Evolutionary conservation across 2,888 invertebrate species (phyloP).

Genomic region (Tinea trinotella): DNA sequence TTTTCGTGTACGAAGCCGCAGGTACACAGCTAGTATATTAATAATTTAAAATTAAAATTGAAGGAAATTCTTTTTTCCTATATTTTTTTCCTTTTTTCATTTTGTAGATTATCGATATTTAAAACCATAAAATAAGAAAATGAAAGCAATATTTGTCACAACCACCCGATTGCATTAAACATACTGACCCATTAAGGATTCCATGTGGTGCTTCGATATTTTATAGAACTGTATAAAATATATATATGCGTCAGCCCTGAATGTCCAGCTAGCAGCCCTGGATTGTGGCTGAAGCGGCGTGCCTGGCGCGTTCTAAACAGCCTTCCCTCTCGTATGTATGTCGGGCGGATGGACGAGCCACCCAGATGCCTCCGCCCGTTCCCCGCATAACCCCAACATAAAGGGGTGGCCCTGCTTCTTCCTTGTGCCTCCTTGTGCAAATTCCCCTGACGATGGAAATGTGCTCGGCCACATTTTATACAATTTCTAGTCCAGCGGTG

Average conservation of each 20-base stretch:
- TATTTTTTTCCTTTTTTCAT: too few relatives aligned
- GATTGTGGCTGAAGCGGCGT: constrained; percentile 59
- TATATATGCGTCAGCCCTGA: constrained; percentile 46
- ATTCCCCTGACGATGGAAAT: constrained; percentile 72
- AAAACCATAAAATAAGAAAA: too few relatives aligned
- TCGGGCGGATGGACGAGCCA: constrained; percentile 57
- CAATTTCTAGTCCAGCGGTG: constrained; percentile 56
- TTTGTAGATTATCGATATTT: too few relatives aligned
- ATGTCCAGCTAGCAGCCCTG: constrained; percentile 66
- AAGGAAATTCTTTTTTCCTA: too few relatives aligned
- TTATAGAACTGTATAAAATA: background rate
- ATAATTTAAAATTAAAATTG: too few relatives aligned
- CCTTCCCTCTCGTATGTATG: constrained; percentile 56
- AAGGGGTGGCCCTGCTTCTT: constrained; percentile 67
- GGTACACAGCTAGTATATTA: too few relatives aligned
- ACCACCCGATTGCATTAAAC: too few relatives aligned
- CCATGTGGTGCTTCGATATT: background rate
- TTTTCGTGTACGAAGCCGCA: too few relatives aligned
- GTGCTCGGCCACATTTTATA: constrained; percentile 72
- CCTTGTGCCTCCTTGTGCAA: constrained; percentile 72
- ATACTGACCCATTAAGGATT: background rate
- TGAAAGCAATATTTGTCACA: too few relatives aligned
- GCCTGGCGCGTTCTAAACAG: constrained; percentile 67
- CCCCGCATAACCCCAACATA: constrained; percentile 42
- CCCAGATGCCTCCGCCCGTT: constrained; percentile 26